Conservation (phyloP, 2,888 invertebrate genomes). For the Phlogophora meticulosa region DNA sequence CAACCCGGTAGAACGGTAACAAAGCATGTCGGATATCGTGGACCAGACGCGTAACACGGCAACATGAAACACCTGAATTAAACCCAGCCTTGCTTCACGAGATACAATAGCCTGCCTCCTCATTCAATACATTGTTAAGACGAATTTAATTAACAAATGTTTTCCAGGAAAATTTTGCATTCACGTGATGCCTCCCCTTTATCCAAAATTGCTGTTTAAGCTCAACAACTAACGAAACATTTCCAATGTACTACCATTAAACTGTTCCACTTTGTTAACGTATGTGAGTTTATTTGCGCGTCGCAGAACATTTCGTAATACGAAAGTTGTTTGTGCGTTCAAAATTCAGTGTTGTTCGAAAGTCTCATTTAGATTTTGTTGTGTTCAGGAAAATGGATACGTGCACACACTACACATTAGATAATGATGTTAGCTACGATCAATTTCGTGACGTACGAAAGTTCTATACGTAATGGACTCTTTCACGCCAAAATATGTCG, state of each 20-base stretch:
- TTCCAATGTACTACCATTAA: constrained; percentile 20
- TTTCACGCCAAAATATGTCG: constrained; percentile 59
- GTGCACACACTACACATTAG: constrained; percentile 12
- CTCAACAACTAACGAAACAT: constrained; percentile 29
- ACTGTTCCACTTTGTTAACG: constrained; percentile 35
- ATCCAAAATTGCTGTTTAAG: constrained; percentile 30
- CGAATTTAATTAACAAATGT: constrained; percentile 1
- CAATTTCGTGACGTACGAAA: constrained; percentile 26
- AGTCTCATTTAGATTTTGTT: constrained; percentile 39
- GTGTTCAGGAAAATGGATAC: not conserved
- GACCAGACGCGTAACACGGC: constrained; percentile 19
- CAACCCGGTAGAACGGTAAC: constrained; percentile 20
- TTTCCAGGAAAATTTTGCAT: constrained; percentile 6
- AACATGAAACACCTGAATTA: constrained; percentile 25
- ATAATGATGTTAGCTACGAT: constrained; percentile 21
- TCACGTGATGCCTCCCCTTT: not conserved
- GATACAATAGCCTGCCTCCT: constrained; percentile 18
- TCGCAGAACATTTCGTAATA: constrained; percentile 32
- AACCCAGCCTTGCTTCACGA: constrained; percentile 3
- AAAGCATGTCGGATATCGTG: constrained; percentile 33
- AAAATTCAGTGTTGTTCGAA: constrained; percentile 35
- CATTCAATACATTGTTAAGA: constrained; percentile 17
- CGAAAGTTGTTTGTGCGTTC: constrained; percentile 36
- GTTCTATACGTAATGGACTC: constrained; percentile 41
- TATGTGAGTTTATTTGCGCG: constrained; percentile 49